phyloP scores from a whole-genome alignment of 2,113 vertebrate species.

The Megaleporinus macrocephalus region DNA sequence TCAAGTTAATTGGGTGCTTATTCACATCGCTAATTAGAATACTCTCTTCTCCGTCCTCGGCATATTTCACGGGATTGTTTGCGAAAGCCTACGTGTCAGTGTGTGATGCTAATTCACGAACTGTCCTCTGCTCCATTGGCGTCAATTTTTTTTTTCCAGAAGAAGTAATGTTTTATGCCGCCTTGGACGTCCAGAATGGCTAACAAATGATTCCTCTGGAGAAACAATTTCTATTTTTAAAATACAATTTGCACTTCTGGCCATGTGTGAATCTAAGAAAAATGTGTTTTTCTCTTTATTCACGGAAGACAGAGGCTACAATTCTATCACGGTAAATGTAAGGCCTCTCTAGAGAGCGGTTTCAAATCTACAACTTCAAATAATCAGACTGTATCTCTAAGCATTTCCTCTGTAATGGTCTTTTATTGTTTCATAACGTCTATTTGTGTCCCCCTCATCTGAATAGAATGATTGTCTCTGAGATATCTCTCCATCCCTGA shows the following conservation, averaged over 20 bases:
- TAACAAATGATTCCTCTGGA: conserved; percentile 25
- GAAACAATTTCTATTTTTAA: conserved; percentile 46
- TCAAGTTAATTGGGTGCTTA: conserved; percentile 35
- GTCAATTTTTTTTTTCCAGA: conserved; percentile 30
- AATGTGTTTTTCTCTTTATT: conserved; percentile 31
- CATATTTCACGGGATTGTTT: not conserved
- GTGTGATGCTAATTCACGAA: not conserved
- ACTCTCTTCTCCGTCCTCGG: not conserved
- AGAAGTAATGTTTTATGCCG: conserved; percentile 16
- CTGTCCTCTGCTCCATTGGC: not conserved
- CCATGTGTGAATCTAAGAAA: conserved; percentile 29
- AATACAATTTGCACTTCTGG: conserved; percentile 26
- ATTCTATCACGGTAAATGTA: conserved; percentile 15
- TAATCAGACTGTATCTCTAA: conserved; percentile 37
- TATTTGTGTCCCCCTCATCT: conserved; percentile 13
- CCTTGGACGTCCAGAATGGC: conserved; percentile 29
- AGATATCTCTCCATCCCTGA: not conserved
- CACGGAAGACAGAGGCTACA: conserved; percentile 3
- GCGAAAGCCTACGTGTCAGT: not conserved
- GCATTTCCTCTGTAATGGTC: conserved; percentile 37
- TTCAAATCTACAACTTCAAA: conserved; percentile 35
- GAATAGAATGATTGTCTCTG: not conserved
- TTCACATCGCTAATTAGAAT: conserved; percentile 20
- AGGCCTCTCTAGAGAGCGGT: conserved; percentile 7
- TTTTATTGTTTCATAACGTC: conserved; percentile 8